Evolutionary conservation across 2,113 vertebrate species (phyloP), one percentile per base, ranked within the genome.

Genomic region (Sphaerodactylus townsendi): DNA sequence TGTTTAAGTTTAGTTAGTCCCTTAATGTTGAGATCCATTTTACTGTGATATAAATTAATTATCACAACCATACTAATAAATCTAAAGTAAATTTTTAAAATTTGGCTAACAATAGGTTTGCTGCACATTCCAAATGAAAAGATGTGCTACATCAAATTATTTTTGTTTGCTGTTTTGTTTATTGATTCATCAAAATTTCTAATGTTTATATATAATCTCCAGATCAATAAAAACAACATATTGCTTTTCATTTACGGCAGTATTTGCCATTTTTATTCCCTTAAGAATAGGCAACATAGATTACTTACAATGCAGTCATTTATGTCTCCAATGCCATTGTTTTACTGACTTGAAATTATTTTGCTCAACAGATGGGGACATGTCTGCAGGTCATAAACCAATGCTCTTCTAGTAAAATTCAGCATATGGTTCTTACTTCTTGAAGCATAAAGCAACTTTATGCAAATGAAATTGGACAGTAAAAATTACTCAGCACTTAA

Each of bases 361-460:
- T 89, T 85, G 90, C 73, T 86, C 88, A 94, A 90, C 92, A 94
- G 92, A 95, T 93, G 94, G 88, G 25, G 7, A 88, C 90, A 94
- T 91, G 72, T 93, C 93, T 95, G 83, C 53, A 93, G 93, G 91
- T 93, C 90, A 93, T 94, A 96, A 95, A 94, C 83, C 86, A 94
- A 93, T 87, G 72, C 14, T 83, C 77, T 76, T 90, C 80, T 88
- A 93, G 88, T 93, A 94, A 93, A 90, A 93, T 89, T 92, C 79
- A 91, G 64, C 90, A 95, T 93, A 93, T 92, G 90, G 88, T 90
- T 95, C 85, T 91, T 91, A 86, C 80, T 93, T 90, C 84, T 92
- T 88, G 89, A 94, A 91, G 71, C 86, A 89, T 91, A 92, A 94
- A 88, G 13, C 69, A 93, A 92, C 76, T 87, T 89, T 66, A 90